Evolutionary conservation across 2,888 invertebrate genomes (phyloP).

Genomic region (Sericinus montela): DNA sequence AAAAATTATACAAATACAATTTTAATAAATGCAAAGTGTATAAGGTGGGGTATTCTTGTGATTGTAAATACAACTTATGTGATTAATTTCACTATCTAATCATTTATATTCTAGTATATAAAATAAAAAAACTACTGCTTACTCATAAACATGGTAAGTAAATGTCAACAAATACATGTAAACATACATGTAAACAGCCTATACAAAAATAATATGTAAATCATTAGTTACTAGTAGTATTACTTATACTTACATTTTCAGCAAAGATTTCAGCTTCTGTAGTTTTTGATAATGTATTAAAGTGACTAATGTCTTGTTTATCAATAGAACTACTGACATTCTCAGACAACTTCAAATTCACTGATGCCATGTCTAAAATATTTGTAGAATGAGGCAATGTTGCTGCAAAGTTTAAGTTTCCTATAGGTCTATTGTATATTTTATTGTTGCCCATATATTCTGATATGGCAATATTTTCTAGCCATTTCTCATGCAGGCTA

Average conservation of each 20-base stretch:
- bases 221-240: no score
- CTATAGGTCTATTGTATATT: slow-evolving; percentile 60
- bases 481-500: slow-evolving; percentile 68
- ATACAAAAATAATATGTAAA: no score
- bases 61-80: no score
- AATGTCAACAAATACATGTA: no score
- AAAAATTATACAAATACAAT: no score
- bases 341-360: slow-evolving; percentile 81
- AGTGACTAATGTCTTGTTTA: slow-evolving; percentile 63
- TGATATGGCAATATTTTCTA: slow-evolving; percentile 64
- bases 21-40: no score
- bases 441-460: slow-evolving; percentile 58
- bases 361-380: slow-evolving; percentile 81
- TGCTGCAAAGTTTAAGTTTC: slow-evolving; percentile 71
- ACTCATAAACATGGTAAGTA: no score
- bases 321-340: slow-evolving; percentile 72
- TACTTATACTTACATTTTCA: slow-evolving; percentile 75
- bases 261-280: slow-evolving; percentile 80
- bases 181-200: no score
- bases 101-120: no score
- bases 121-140: no score
- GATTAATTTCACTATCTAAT: no score
- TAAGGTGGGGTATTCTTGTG: no score
- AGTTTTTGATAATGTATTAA: slow-evolving; percentile 50
- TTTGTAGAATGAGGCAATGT: slow-evolving; percentile 76